Evolutionary conservation across 2,797 vertebrate species (phyloP), one percentile per base, ranked within the genome.

Genomic region (Taenioides sp.): DNA sequence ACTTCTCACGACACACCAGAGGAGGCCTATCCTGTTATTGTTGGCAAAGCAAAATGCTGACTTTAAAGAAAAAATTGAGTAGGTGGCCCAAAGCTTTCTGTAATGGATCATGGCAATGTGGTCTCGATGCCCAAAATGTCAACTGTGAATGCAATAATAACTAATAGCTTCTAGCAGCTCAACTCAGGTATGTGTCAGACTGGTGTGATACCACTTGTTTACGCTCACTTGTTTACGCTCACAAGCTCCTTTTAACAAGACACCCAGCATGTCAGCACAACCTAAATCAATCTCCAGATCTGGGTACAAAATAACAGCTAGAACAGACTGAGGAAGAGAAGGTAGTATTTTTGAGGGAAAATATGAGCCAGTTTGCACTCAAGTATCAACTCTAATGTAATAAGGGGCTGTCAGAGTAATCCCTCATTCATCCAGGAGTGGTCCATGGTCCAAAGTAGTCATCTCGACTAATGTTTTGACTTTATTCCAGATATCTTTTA

Each of bases 21-120:
- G 75, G 81, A 74, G 75, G 74, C 59, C 50, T 73, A 73, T 89
- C 86, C 84, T 87, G 80, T 85, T 84, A 87, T 90, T 89, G 86
- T 86, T 84, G 49, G 10, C 52, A 65, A 55, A 66, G 9, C 27
- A 27, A 68, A 74, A 79, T 80, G 76, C 40, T 27, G 74, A 80
- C 65, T 74, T 77, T 43, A 60, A 47, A 70, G 65, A 74, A 72
- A 72, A 73, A 47, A 18, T 12, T 22, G 40, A 28, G 60, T 25
- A 69, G 49, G 57, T 73, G 70, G 27, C 63, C 70, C 76, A 78
- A 81, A 85, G 80, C 65, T 72, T 70, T 25, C 37, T 66, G 67
- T 78, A 72, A 79, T 74, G 65, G 81, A 81, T 40, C 57, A 40
- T 52, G 52, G 28, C 27, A 17, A 66, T 84, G 72, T 78, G 23